These are phyloP conservation scores for Sarcophilus harrisii DNA, from an alignment of 2,797 vertebrate species.

Conservation along the genomic window DNA sequence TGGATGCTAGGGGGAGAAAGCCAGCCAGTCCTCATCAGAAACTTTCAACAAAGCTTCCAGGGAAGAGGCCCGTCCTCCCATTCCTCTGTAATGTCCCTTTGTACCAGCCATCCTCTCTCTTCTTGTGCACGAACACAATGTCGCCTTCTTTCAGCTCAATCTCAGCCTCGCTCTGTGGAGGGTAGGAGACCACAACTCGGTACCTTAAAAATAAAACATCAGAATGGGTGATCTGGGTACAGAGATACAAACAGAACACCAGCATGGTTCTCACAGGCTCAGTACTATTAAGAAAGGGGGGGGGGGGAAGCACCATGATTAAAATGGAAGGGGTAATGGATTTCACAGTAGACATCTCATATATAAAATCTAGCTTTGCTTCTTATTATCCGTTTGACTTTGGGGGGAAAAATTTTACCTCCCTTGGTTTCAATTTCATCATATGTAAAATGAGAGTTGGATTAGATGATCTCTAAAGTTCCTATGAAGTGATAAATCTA, in stretches of 20 bases:
- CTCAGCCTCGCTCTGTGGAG: conserved; percentile 89
- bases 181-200: conserved; percentile 89
- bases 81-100: conserved; percentile 90
- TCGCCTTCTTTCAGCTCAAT: conserved; percentile 90
- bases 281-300: not conserved
- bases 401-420: no score
- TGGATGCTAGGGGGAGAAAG: not conserved
- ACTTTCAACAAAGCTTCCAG: conserved; percentile 90
- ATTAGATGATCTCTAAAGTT: not conserved
- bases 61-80: conserved; percentile 89
- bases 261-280: not conserved
- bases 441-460: not conserved
- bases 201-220: conserved; percentile 81
- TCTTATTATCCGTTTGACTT: not conserved
- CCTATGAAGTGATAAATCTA: not conserved
- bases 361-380: not conserved
- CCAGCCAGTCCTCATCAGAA: conserved; percentile 82
- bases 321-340: not conserved
- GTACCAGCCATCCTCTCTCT: conserved; percentile 90
- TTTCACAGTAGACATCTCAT: not conserved
- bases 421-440: not conserved
- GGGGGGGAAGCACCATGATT: not conserved
- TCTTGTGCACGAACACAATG: conserved; percentile 90
- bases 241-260: not conserved
- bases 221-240: not conserved